Conservation (phyloP, 1,140 invertebrate genomes). For the Lanistes nyassanus region DNA sequence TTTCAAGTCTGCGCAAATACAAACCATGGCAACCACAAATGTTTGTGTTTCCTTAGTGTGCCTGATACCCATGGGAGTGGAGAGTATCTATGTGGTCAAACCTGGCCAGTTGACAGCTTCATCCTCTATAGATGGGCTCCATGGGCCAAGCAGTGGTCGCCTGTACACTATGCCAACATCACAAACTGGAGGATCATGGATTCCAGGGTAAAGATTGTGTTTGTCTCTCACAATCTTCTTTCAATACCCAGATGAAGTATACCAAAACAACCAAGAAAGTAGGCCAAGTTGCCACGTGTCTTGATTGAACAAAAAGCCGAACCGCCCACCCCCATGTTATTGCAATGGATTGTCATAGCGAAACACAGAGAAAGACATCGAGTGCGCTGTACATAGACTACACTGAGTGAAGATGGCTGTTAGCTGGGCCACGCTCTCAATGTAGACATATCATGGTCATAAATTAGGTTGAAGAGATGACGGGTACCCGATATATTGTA, state of each 20-base stretch:
- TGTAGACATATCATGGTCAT: no score
- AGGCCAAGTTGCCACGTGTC: no score
- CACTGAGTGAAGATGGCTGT: neutral
- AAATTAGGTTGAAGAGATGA: no score
- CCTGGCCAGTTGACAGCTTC: slow-evolving; percentile 46
- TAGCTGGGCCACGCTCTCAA: no score
- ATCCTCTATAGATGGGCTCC: slow-evolving; percentile 25
- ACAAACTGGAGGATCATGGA: slow-evolving; percentile 33
- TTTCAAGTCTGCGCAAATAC: slow-evolving; percentile 69
- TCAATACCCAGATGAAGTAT: no score
- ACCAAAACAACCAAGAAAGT: no score
- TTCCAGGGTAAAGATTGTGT: slow-evolving; percentile 33
- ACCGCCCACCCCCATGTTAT: no score
- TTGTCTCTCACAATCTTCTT: neutral
- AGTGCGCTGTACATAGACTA: neutral
- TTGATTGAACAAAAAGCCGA: no score
- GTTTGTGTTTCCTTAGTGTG: no score
- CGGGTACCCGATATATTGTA: no score
- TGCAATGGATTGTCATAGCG: no score
- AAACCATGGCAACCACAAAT: slow-evolving; percentile 43
- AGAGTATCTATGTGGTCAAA: slow-evolving; percentile 37
- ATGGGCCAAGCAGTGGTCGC: slow-evolving; percentile 33
- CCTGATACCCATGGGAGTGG: slow-evolving; percentile 45
- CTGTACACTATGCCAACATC: slow-evolving; percentile 33
- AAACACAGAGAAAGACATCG: no score